phyloP scores from a whole-genome alignment of 2,888 invertebrate species.

The Pyralis farinalis region DNA sequence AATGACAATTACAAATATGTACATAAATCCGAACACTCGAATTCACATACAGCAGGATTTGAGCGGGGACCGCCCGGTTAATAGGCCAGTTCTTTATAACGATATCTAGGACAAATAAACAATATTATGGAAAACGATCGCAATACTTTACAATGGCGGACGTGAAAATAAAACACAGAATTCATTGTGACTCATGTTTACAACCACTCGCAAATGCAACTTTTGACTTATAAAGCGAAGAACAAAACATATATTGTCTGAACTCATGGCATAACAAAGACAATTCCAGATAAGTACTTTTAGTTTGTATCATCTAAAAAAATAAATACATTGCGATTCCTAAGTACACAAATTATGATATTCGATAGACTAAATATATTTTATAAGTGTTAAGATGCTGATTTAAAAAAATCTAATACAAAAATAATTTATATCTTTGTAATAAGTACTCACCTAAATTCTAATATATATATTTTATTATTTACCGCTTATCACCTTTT shows the following conservation, averaged over 20 bases:
- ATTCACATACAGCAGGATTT: no score
- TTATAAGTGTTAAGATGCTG: slow-evolving; percentile 11
- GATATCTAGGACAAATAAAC: no score
- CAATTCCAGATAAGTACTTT: slow-evolving; percentile 38
- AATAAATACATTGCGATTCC: slow-evolving; percentile 53
- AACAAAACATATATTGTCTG: slow-evolving; percentile 63
- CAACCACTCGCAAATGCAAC: slow-evolving; percentile 77
- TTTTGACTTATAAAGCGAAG: slow-evolving; percentile 69
- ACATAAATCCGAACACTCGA: no score
- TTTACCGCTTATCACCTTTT: no score
- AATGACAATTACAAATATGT: no score
- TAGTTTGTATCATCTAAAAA: slow-evolving; percentile 12
- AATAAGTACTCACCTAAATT: no score
- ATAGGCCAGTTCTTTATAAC: no score
- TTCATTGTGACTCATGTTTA: slow-evolving; percentile 75
- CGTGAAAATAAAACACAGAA: slow-evolving; percentile 50
- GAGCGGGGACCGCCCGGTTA: no score
- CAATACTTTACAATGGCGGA: no score
- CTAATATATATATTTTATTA: no score
- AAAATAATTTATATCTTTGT: neutral
- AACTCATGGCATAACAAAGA: slow-evolving; percentile 72
- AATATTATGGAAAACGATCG: no score
- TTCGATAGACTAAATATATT: slow-evolving; percentile 2
- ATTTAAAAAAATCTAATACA: slow-evolving; percentile 13
- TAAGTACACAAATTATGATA: slow-evolving; percentile 14